phyloP scores from a whole-genome alignment of 2,113 vertebrate genomes.

The Danio rerio region DNA sequence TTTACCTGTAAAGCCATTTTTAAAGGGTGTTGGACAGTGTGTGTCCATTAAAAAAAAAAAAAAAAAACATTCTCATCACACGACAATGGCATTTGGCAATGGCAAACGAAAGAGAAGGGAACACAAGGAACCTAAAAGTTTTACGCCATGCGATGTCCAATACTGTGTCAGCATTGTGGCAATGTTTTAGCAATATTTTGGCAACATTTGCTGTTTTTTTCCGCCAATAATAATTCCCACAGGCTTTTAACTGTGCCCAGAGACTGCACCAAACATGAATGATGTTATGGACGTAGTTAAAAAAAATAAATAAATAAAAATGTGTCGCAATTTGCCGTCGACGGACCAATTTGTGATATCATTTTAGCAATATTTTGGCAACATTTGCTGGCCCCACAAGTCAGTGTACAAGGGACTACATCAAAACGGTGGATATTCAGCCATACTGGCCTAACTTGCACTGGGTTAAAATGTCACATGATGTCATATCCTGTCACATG shows the following conservation, averaged over 20 bases:
- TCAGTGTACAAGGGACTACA: constrained; percentile 59
- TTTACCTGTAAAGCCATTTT: constrained; percentile 61
- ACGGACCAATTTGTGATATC: constrained; percentile 43
- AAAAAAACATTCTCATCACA: constrained; percentile 40
- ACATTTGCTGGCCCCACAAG: constrained; percentile 79
- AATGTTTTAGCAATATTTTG: constrained; percentile 64
- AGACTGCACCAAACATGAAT: constrained; percentile 78
- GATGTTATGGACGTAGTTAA: constrained; percentile 49
- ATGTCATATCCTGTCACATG: constrained; percentile 75
- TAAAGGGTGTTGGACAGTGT: constrained; percentile 61
- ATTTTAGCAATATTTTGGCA: constrained; percentile 69
- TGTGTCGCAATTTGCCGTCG: constrained; percentile 2
- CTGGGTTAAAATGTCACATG: constrained; percentile 66
- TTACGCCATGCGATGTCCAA: constrained; percentile 32
- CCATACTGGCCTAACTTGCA: constrained; percentile 85
- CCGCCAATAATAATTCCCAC: constrained; percentile 71
- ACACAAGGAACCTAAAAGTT: constrained; percentile 38
- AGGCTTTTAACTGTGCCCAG: constrained; percentile 78
- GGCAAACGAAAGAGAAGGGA: constrained; percentile 20
- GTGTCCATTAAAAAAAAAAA: constrained; percentile 42
- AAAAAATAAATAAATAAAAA: background rate
- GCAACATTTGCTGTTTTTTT: constrained; percentile 77
- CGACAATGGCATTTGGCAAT: constrained; percentile 33
- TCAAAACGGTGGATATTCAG: constrained; percentile 85
- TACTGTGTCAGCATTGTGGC: constrained; percentile 53